phyloP scores from a whole-genome alignment of 2,113 vertebrate species.

The Ascaphus truei region DNA sequence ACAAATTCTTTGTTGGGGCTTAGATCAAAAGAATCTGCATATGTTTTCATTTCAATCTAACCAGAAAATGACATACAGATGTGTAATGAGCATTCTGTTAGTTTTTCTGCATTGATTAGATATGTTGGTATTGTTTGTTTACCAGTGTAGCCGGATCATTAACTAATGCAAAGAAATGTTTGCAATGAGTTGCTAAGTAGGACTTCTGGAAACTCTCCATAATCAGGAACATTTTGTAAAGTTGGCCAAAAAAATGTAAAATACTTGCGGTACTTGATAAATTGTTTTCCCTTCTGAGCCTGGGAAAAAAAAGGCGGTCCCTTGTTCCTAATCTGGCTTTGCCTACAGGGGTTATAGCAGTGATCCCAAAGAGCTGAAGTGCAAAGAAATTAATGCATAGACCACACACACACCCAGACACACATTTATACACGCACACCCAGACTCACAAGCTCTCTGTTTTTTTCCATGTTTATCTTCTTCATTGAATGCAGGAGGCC shows the following conservation, averaged over 20 bases:
- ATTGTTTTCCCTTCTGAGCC: conserved; percentile 58
- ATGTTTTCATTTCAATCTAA: conserved; percentile 77
- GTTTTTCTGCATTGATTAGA: conserved; percentile 78
- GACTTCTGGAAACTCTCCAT: conserved; percentile 75
- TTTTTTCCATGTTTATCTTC: not conserved
- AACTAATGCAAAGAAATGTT: conserved; percentile 80
- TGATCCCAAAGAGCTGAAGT: conserved; percentile 59
- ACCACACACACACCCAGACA: conserved; percentile 59
- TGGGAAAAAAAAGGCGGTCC: conserved; percentile 50
- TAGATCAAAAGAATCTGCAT: conserved; percentile 73
- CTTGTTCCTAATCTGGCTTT: conserved; percentile 63
- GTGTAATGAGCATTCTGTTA: conserved; percentile 78
- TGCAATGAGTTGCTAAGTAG: conserved; percentile 74
- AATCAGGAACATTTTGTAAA: conserved; percentile 69
- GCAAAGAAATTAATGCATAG: conserved; percentile 68
- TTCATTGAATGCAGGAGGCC: not conserved
- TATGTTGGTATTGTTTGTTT: conserved; percentile 80
- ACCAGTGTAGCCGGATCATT: conserved; percentile 78
- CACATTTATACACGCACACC: not conserved
- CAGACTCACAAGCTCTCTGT: not conserved
- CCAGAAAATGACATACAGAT: conserved; percentile 83
- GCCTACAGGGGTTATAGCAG: conserved; percentile 61
- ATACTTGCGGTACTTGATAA: conserved; percentile 62
- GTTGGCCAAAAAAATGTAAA: conserved; percentile 61
- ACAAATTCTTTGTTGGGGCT: conserved; percentile 71